Evolutionary conservation across 2,888 invertebrate species (phyloP).

Genomic region (Automeris io): DNA sequence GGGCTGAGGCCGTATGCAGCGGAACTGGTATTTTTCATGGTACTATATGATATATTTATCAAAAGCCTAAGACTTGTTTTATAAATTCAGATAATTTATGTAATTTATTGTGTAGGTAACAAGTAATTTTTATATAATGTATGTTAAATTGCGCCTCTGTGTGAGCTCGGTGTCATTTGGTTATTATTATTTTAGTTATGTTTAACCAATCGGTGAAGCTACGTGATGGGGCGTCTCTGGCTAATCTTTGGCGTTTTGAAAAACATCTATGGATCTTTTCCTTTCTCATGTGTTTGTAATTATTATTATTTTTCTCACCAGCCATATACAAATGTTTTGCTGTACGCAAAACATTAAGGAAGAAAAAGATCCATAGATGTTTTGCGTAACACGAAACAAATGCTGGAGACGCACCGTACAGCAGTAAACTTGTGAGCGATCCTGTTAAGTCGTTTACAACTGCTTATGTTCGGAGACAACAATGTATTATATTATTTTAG

Average conservation of each 20-base stretch:
- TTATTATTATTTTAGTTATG: not conserved
- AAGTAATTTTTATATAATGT: conserved; percentile 45
- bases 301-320: too few species aligned
- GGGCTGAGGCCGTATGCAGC: conserved; percentile 14
- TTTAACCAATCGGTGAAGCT: not conserved
- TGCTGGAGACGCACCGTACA: too few species aligned
- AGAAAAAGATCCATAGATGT: too few species aligned
- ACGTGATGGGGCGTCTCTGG: not conserved
- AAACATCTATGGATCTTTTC: too few species aligned
- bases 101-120: conserved; percentile 73
- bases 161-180: conserved; percentile 20
- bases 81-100: conserved; percentile 75
- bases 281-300: too few species aligned
- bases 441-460: not conserved
- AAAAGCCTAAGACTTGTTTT: conserved; percentile 73
- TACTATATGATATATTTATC: conserved; percentile 50
- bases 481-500: conserved; percentile 9
- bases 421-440: not conserved
- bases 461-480: not conserved
- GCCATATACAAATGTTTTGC: too few species aligned
- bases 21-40: conserved; percentile 27
- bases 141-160: conserved; percentile 38
- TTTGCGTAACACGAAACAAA: too few species aligned
- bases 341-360: too few species aligned
- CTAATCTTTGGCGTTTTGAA: too few species aligned